Evolutionary conservation across 1,140 invertebrate species (phyloP).

Genomic region (Lordiphosa collinella): DNA sequence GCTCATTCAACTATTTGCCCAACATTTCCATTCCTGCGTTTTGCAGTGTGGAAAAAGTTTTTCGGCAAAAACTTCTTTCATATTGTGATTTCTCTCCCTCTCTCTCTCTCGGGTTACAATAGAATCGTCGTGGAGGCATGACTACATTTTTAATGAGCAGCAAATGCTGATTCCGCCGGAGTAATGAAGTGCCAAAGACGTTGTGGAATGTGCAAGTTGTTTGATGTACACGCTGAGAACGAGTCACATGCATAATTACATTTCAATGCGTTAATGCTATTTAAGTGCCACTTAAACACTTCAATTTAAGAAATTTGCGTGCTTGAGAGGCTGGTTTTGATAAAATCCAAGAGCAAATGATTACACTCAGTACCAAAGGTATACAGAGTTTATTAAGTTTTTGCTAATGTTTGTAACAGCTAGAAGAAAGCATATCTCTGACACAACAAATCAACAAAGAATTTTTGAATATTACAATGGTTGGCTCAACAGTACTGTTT

Average conservation of each 20-base stretch:
- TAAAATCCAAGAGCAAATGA: too few relatives aligned
- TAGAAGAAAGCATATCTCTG: too few relatives aligned
- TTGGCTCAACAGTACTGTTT: too few relatives aligned
- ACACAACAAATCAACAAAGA: too few relatives aligned
- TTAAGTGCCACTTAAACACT: conserved; percentile 11
- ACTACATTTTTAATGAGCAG: conserved; percentile 65
- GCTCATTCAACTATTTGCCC: conserved; percentile 20
- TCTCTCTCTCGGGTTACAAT: conserved; percentile 11
- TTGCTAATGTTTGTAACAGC: too few relatives aligned
- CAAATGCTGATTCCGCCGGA: neutral
- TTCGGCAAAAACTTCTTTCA: conserved; percentile 27
- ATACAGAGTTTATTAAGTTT: too few relatives aligned
- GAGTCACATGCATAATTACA: conserved; percentile 46
- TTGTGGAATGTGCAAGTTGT: conserved; percentile 43
- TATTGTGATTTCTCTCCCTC: conserved; percentile 33
- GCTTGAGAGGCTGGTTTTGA: too few relatives aligned
- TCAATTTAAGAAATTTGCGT: conserved; percentile 2
- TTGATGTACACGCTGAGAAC: conserved; percentile 7
- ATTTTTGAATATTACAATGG: too few relatives aligned
- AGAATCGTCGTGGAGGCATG: conserved; percentile 22
- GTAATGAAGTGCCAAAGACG: conserved; percentile 45
- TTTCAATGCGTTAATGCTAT: conserved; percentile 23
- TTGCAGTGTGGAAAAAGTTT: conserved; percentile 58
- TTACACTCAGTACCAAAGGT: too few relatives aligned
- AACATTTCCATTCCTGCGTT: conserved; percentile 40